Percentiles rank a stretch among this genome's conserved stretches.
Evolutionary conservation across 2,113 vertebrate species (phyloP).

Genomic region (Ariopsis seemanni): DNA sequence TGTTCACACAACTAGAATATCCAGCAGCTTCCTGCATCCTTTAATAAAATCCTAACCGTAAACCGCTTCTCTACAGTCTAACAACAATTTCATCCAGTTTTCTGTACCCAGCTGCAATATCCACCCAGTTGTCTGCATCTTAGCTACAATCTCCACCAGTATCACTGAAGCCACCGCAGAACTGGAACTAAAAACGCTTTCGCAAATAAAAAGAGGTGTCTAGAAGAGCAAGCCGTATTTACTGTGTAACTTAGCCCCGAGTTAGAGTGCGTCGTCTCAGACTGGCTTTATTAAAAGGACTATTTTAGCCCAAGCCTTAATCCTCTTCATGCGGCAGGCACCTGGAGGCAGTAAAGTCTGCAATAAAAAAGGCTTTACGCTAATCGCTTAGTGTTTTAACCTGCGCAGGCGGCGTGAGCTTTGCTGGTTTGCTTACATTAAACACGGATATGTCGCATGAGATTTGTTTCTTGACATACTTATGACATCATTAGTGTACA

Average conservation of each 20-base stretch:
- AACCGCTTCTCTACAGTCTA: not conserved
- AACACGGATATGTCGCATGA: conserved; percentile 6
- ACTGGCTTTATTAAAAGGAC: conserved; percentile 40
- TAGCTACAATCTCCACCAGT: not conserved
- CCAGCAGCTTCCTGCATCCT: not conserved
- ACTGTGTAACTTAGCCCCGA: conserved; percentile 24
- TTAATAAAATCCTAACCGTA: not conserved
- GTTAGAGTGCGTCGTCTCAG: conserved; percentile 32
- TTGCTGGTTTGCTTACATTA: conserved; percentile 15
- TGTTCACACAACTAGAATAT: not conserved
- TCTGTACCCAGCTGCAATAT: not conserved
- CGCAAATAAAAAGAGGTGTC: not conserved
- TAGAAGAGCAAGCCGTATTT: conserved; percentile 7
- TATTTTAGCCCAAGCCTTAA: conserved; percentile 36
- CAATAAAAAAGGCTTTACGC: conserved; percentile 49
- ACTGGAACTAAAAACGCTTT: conserved; percentile 10
- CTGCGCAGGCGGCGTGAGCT: not conserved
- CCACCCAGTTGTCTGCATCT: not conserved
- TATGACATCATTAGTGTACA: conserved; percentile 29
- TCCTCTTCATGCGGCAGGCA: conserved; percentile 46
- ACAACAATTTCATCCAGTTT: not conserved
- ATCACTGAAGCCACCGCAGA: conserved; percentile 1
- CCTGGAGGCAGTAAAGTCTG: conserved; percentile 48
- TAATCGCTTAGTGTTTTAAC: conserved; percentile 46
- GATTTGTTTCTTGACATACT: conserved; percentile 11